Base-by-base conservation (phyloP, 2,113 vertebrate species). In the Pyxicephalus adspersus region DNA sequence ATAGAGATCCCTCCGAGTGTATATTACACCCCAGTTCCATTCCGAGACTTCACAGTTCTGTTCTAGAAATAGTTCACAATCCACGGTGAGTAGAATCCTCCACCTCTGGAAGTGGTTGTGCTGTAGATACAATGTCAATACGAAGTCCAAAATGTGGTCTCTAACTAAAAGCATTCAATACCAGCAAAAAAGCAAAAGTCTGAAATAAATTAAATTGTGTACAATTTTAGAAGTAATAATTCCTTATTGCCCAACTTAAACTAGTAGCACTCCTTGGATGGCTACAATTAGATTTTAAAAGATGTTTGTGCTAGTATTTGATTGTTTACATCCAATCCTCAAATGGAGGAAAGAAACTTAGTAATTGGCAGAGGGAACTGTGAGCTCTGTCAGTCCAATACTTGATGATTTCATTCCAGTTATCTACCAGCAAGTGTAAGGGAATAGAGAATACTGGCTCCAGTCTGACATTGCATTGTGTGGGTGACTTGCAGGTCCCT, bases 391-490 rank as follows among this genome's bases (percentile, higher is more conserved):
- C 70, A 72, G 68, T 55, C 25, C 51, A 58, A 31, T 1, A 2
- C 57, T 54, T 45, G 84, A 7, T 38, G 5, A 22, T 68, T 68
- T 3, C 19, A 2, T 17, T 6, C 25, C 52, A 38, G 38, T 9
- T 0, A 0, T 52, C 95, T 91, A 96, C 95, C 96, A 96, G 91
- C 95, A 96, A 15, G 95, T 94, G 0, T 96, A 96, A 0, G 96
- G 95, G 85, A 96, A 95, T 57, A 97, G 89, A 0, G 95, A 93
- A 86, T 95, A 96, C 83, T 96, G 96, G 90, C 93, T 96, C 95
- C 95, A 97, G 84, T 96, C 95, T 0, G 94, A 86, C 89, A 96
- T 5, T 77, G 92, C 89, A 83, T 93, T 90, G 0, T 95, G 94
- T 85, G 94, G 90, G 78, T 95, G 95, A 73, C 91, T 88, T 0